phyloP scores from a whole-genome alignment of 2,888 invertebrate species.

The Laothoe populi region DNA sequence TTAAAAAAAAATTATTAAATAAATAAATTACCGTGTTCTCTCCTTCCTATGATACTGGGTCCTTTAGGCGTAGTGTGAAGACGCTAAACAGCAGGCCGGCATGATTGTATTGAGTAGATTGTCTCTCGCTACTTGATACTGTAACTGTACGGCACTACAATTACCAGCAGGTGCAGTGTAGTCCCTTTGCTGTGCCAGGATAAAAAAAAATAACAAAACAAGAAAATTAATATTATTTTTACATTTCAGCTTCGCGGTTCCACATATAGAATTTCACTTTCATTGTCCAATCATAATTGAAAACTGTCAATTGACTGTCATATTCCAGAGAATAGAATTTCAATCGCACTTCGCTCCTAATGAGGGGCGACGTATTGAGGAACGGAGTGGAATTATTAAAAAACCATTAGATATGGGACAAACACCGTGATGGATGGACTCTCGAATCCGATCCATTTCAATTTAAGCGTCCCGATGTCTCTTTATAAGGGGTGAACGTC shows the following conservation, averaged over 20 bases:
- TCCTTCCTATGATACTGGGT: too few species aligned
- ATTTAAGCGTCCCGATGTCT: slow-evolving; percentile 67
- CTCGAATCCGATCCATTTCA: slow-evolving; percentile 82
- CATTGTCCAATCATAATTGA: slow-evolving; percentile 69
- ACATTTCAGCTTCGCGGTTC: slow-evolving; percentile 29
- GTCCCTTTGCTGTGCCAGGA: too few species aligned
- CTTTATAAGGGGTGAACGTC: slow-evolving; percentile 74
- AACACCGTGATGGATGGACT: slow-evolving; percentile 79
- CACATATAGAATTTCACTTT: slow-evolving; percentile 47
- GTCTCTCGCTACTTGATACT: too few species aligned
- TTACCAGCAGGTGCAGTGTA: too few species aligned
- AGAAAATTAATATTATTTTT: background rate
- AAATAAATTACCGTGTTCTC: too few species aligned
- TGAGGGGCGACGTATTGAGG: slow-evolving; percentile 63
- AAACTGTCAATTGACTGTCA: slow-evolving; percentile 79
- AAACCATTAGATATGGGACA: slow-evolving; percentile 80
- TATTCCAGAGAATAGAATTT: slow-evolving; percentile 70
- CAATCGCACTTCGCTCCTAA: slow-evolving; percentile 70
- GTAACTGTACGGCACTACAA: too few species aligned
- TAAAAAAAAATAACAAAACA: too few species aligned
- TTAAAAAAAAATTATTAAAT: too few species aligned
- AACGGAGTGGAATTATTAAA: slow-evolving; percentile 78
- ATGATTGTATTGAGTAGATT: too few species aligned
- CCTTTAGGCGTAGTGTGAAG: too few species aligned
- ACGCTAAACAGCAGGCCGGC: too few species aligned